These are phyloP conservation scores for Pheosia tremula DNA, from an alignment of 2,888 invertebrate genomes.

Conservation along the genomic window DNA sequence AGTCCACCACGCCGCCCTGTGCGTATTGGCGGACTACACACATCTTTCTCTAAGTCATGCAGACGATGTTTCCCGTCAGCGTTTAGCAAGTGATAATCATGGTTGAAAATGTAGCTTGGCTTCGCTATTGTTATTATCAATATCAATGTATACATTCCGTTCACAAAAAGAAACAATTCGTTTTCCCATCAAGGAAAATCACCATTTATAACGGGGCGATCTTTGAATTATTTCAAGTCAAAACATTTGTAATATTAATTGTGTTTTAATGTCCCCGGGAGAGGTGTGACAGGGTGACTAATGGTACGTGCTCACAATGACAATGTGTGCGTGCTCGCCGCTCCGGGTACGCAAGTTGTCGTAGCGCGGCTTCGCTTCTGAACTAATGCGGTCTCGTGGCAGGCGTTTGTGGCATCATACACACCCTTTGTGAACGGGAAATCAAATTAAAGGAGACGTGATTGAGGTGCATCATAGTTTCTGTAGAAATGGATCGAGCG, in stretches of 20 bases:
- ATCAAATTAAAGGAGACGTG: not conserved
- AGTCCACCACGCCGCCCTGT: too few relatives aligned
- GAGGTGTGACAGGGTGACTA: conserved; percentile 30
- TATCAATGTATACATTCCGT: not conserved
- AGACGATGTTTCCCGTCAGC: too few relatives aligned
- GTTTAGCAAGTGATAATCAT: too few relatives aligned
- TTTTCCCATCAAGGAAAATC: not conserved
- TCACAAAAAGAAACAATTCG: not conserved
- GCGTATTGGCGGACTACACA: too few relatives aligned
- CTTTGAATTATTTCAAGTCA: conserved; percentile 8
- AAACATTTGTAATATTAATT: conserved; percentile 19
- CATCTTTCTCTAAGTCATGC: too few relatives aligned
- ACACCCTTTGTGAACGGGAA: not conserved
- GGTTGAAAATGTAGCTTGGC: too few relatives aligned
- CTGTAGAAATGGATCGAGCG: not conserved
- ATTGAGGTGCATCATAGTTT: not conserved
- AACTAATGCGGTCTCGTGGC: conserved; percentile 9
- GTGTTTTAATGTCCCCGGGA: conserved; percentile 27
- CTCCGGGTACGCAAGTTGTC: conserved; percentile 7
- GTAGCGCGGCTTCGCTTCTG: conserved; percentile 1
- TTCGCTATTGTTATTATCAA: too few relatives aligned
- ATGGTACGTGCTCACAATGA: conserved; percentile 35
- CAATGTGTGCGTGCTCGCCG: conserved; percentile 22
- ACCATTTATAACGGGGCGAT: not conserved
- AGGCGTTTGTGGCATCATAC: conserved; percentile 41